These are phyloP conservation scores for Leptinotarsa tumamoca DNA, from an alignment of 2,888 invertebrate species.

Conservation along the genomic window DNA sequence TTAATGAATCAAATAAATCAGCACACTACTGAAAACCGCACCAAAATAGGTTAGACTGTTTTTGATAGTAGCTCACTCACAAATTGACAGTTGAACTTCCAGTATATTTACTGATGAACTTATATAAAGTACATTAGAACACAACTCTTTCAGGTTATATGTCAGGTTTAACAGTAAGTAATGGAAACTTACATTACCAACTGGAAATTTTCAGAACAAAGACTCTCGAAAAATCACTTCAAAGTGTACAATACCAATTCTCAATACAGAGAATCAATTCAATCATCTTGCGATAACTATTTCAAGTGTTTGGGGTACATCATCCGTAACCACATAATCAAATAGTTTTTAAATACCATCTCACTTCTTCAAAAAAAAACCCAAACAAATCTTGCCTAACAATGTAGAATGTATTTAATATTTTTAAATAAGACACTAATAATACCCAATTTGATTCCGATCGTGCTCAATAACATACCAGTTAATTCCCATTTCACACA, in stretches of 20 bases:
- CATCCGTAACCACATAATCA: slow-evolving; percentile 18
- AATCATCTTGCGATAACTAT: not conserved
- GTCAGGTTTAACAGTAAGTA: too few relatives aligned
- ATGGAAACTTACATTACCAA: too few relatives aligned
- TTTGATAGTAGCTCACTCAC: too few relatives aligned
- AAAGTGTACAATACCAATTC: too few relatives aligned
- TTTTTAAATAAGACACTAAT: slow-evolving; percentile 31
- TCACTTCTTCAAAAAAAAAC: slow-evolving; percentile 11
- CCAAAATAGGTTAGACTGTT: too few relatives aligned
- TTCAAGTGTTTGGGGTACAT: slow-evolving; percentile 12
- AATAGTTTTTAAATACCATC: slow-evolving; percentile 4
- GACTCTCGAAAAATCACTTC: too few relatives aligned
- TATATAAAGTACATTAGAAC: too few relatives aligned
- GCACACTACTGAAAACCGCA: too few relatives aligned
- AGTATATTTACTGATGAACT: too few relatives aligned
- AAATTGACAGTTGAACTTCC: too few relatives aligned
- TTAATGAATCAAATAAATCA: too few relatives aligned
- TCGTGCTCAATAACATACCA: slow-evolving; percentile 31
- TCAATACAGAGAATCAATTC: not conserved
- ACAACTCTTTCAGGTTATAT: too few relatives aligned
- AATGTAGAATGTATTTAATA: slow-evolving; percentile 29
- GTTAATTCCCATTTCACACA: slow-evolving; percentile 36
- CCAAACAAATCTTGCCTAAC: slow-evolving; percentile 26
- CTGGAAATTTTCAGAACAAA: not conserved
- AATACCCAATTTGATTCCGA: slow-evolving; percentile 31